Evolutionary conservation across 2,113 vertebrate genomes (phyloP), one percentile per base, ranked within the genome.

Genomic region (Lophotis ruficrista): DNA sequence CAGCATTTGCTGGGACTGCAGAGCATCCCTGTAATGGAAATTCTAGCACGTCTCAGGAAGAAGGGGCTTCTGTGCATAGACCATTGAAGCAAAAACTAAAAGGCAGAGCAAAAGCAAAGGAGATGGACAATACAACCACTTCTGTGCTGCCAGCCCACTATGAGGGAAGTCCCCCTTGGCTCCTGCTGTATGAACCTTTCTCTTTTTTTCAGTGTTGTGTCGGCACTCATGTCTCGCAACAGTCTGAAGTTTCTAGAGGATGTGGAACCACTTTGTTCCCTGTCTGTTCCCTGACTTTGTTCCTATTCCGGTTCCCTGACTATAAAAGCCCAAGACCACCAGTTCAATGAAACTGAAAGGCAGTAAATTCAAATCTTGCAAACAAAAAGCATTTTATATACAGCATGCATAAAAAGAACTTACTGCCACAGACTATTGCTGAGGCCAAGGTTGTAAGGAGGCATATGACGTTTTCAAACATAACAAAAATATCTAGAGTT

Each of bases 241-340:
- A 79, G 28, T 69, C 48, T 80, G 50, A 77, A 80, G 20, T 83
- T 93, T 81, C 54, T 65, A 53, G 89, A 93, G 87, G 68, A 78
- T 81, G 41, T 81, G 68, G 91, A 91, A 84, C 64, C 89, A 27
- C 76, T 72, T 90, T 89, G 54, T 90, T 96, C 93, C 53, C 30
- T 54, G 53, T 30, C 28, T 43, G 41, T 43, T 43, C 41, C 14
- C 41, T 43, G 41, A 43, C 41, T 43, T 43, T 43, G 41, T 43
- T 43, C 41, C 41, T 43, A 43, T 43, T 43, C 41, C 14, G 14
- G 41, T 43, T 43, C 41, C 41, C 41, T 43, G 41, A 43, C 58
- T 47, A 0, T 73, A 73, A 92, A 93, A 92, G 37, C 23, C 12
- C 20, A 33, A 53, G 51, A 41, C 31, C 37, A 43, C 45, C 28